phyloP scores from a whole-genome alignment of 1,140 invertebrate genomes.

The Chlorops oryzae region DNA sequence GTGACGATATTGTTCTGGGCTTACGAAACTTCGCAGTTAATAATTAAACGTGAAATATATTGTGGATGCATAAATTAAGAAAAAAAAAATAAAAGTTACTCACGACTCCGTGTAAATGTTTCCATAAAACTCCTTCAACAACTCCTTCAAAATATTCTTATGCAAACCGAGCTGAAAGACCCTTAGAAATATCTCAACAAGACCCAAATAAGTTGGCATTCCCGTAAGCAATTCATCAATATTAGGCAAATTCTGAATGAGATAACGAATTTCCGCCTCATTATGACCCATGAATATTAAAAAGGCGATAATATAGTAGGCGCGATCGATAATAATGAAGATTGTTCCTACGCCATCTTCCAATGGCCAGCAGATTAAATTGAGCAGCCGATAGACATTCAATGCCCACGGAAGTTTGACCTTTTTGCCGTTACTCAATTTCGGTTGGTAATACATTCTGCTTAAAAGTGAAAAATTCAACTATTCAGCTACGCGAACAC shows the following conservation, averaged over 20 bases:
- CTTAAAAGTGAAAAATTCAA: slow-evolving; percentile 6
- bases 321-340: slow-evolving; percentile 16
- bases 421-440: slow-evolving; percentile 25
- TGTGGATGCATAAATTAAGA: too few species aligned
- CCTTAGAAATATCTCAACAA: slow-evolving; percentile 33
- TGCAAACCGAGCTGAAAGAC: slow-evolving; percentile 15
- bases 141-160: slow-evolving; percentile 12
- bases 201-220: slow-evolving; percentile 33
- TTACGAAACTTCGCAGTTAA: too few species aligned
- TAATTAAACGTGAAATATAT: too few species aligned
- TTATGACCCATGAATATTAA: slow-evolving; percentile 26
- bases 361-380: slow-evolving; percentile 37
- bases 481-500: slow-evolving; percentile 13
- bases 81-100: too few species aligned
- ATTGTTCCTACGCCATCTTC: slow-evolving; percentile 13
- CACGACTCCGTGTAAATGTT: slow-evolving; percentile 30
- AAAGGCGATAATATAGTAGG: slow-evolving; percentile 15
- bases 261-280: slow-evolving; percentile 34
- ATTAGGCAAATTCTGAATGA: slow-evolving; percentile 17
- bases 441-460: slow-evolving; percentile 16
- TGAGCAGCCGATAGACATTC: slow-evolving; percentile 10
- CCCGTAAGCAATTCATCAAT: slow-evolving; percentile 31
- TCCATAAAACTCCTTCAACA: slow-evolving; percentile 28
- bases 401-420: slow-evolving; percentile 32
- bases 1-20: slow-evolving; percentile 15